Base-by-base conservation (phyloP, 2,888 invertebrate species). In the Silvanus unidentatus region DNA sequence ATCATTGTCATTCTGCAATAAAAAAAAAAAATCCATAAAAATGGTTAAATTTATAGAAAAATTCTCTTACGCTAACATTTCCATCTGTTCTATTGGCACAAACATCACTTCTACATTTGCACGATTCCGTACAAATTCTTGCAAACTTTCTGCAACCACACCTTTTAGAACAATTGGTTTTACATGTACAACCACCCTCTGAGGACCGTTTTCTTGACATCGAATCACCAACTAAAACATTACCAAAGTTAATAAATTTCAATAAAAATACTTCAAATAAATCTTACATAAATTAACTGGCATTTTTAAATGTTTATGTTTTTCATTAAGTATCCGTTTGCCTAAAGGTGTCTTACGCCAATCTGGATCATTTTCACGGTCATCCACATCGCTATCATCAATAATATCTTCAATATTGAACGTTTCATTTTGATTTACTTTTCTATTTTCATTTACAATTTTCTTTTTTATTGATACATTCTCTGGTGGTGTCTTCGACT, bases 281-380 rank as follows among this genome's bases (percentile, higher is more conserved):
- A n/a, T n/a, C 32, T 12, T 32, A 32, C 32, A 32, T 12, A 32
- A 32, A 32, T 22, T 22, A 8, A 8, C 3, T 3, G 22, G 8
- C 3, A 22, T 22, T 22, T 22, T 22, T 22, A 8, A 8, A 8
- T 48, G 15, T 27, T 45, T 53, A 27, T 44, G 43, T 12, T 50
- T 58, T 43, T 55, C 59, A 10, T 54, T 49, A 9, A 61, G 10
- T 1, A 65, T 40, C 32, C 63, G 47, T 43, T 75, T 80, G 43
- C 75, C 79, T 0, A 84, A 64, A 0, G 86, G 86, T 1, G 86
- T 85, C 30, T 77, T 77, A 28, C 69, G 70, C 86, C 86, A 86
- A 58, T 86, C 86, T 0, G 86, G 86, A 64, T 86, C 86, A 2
- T 70, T 70, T 22, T 65, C 59, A 1, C 57, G 40, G 52, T 77